Evolutionary conservation across 2,888 invertebrate genomes (phyloP), one percentile per base, ranked within the genome.

Genomic region (Dryadula phaetusa): DNA sequence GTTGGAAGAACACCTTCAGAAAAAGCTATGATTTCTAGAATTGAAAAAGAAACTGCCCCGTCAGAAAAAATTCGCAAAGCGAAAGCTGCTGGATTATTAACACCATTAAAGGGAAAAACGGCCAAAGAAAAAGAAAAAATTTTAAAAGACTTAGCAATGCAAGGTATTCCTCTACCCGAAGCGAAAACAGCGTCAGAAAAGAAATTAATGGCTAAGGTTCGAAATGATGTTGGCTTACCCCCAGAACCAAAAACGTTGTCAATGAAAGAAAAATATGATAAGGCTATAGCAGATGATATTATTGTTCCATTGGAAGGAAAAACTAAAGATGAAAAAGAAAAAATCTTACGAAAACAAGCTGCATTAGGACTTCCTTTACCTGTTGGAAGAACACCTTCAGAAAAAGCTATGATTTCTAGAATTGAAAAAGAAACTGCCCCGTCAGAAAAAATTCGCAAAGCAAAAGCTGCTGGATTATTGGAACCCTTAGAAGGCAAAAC

Each of bases 291-390:
- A 10, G 74, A 71, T 16, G 77, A 78, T 3, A 37, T 77, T 5
- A 66, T 80, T 10, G 71, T 71, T 6, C 79, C 81, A 0, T 58
- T 79, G 37, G 76, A 78, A 70, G 82, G 79, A 0, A 82, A 80
- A 70, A 62, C 76, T 4, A 47, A 54, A 0, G 62, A 64, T 14
- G 70, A 77, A 64, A 81, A 81, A 69, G 76, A 79, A 72, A 74
- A 74, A 64, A 74, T 77, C 5, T 58, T 82, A 6, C 67, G 65
- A 61, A 69, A 67, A 12, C 74, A 77, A 66, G 74, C 72, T 3
- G 69, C 77, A 20, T 60, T 74, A 32, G 78, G 77, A 3, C 62
- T 82, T 34, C 74, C 76, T 2, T 52, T 81, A 3, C 79, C 81
- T 0, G 74, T 77, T 71, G 80, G 80, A n/a, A 52, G 71, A 46